Evolutionary conservation across 1,140 invertebrate species (phyloP).

Genomic region (Macrocentrus cingulum): DNA sequence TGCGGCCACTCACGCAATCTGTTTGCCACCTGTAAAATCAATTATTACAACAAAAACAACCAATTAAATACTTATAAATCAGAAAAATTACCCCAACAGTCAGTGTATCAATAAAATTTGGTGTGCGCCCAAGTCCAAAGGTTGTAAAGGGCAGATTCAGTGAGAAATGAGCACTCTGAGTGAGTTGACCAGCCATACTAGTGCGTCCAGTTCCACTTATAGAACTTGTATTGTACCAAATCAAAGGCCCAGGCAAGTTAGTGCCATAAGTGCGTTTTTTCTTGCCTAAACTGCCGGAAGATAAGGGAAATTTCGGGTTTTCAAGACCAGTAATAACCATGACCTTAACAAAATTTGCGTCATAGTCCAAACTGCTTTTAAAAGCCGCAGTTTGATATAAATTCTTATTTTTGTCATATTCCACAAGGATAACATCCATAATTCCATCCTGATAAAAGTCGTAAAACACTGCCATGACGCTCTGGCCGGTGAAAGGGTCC

Average conservation of each 20-base stretch:
- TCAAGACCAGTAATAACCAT: conserved; percentile 85
- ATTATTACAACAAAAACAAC: too few species aligned
- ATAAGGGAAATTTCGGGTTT: conserved; percentile 70
- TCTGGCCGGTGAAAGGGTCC: conserved; percentile 69
- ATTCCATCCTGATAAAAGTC: conserved; percentile 86
- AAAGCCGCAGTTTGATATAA: conserved; percentile 71
- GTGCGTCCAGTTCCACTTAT: conserved; percentile 75
- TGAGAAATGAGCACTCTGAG: conserved; percentile 89
- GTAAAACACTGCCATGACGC: conserved; percentile 85
- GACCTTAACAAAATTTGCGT: conserved; percentile 94
- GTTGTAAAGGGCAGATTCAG: conserved; percentile 92
- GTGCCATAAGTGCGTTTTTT: conserved; percentile 82
- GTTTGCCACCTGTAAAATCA: conserved; percentile 41
- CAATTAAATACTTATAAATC: conserved; percentile 3
- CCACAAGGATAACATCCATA: conserved; percentile 78
- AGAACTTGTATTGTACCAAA: conserved; percentile 83
- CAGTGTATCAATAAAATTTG: conserved; percentile 94
- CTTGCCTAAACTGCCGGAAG: conserved; percentile 71
- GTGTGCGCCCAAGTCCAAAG: conserved; percentile 93
- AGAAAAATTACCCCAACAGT: conserved; percentile 69
- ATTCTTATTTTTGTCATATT: conserved; percentile 60
- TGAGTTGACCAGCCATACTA: conserved; percentile 81
- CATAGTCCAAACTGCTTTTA: conserved; percentile 86
- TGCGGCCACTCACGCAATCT: conserved; percentile 78
- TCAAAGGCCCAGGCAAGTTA: conserved; percentile 85